Evolutionary conservation across 2,797 vertebrate species (phyloP), one percentile per base, ranked within the genome.

Genomic region (Percopsis omiscomaycus): DNA sequence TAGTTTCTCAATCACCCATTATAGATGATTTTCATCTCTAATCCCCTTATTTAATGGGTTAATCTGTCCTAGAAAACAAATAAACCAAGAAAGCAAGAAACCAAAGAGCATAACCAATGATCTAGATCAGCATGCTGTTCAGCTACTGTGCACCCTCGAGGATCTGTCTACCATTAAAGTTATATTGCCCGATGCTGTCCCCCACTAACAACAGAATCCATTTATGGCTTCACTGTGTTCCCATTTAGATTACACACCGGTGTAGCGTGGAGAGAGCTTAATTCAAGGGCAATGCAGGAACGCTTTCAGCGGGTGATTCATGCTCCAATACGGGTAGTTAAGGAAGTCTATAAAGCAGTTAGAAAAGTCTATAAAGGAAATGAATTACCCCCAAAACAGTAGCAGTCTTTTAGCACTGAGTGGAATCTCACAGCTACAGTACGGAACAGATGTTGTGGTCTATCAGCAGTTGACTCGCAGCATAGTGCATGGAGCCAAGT

Each of bases 301-400:
- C 59, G n/a, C 68, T 68, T 61, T 60, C 22, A 51, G 59, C 12
- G 52, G 65, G 46, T 46, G 53, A 63, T 30, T 42, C 63, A 44
- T 60, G 14, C 60, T 61, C 44, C 49, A 64, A 74, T 37, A 59
- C 16, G 52, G 50, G 59, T 15, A 37, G 12, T 77, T 74, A 69
- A 44, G 57, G 49, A 69, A 79, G 66, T 74, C 57, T 75, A 79
- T 77, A 83, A 86, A 85, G 28, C 71, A 74, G 64, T 76, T 69
- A 56, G 16, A 78, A 78, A 86, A 71, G 67, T 78, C 61, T 66
- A 76, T 84, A 79, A 79, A 87, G 76, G 66, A 16, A 73, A 78
- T 78, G 69, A 12, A 52, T 65, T 73, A 61, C 16, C 48, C 66
- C 66, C 13, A 42, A 71, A 62, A 63, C 56, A 58, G 73, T 74